phyloP scores from a whole-genome alignment of 2,888 invertebrate species.

The Eristalis pertinax region DNA sequence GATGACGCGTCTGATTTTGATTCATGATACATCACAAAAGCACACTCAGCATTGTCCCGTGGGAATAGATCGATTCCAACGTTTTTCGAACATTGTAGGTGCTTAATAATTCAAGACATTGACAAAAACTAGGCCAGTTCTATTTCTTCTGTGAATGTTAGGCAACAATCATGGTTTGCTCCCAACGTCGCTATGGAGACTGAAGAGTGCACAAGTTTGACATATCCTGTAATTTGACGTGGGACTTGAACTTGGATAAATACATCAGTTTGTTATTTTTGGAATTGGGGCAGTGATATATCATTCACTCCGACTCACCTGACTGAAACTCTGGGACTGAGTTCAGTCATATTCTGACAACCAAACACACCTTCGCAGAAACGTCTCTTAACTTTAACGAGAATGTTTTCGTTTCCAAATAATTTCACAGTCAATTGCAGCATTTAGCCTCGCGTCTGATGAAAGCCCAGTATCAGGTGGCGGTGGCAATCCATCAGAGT shows the following conservation, averaged over 20 bases:
- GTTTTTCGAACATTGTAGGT: neutral
- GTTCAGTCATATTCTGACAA: neutral
- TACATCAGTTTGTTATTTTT: neutral
- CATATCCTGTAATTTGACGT: neutral
- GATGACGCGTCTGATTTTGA: neutral
- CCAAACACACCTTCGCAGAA: neutral
- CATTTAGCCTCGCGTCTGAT: conserved; percentile 16
- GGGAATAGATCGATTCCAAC: neutral
- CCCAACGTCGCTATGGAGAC: neutral
- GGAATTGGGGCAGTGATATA: neutral
- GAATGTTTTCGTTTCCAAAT: neutral
- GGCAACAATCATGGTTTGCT: neutral
- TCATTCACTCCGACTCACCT: neutral
- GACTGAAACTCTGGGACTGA: neutral
- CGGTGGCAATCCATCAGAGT: conserved; percentile 24
- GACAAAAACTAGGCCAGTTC: neutral
- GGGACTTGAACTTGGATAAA: neutral
- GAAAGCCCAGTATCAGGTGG: neutral
- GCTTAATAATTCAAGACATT: neutral
- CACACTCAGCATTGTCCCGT: neutral
- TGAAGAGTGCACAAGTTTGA: neutral
- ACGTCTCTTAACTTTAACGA: neutral
- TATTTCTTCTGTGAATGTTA: neutral
- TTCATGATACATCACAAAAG: neutral
- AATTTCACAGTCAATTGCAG: neutral